Percentiles rank a stretch among this genome's conserved stretches.
phyloP scores from a whole-genome alignment of 2,113 vertebrate species.

The Oxyura jamaicensis region DNA sequence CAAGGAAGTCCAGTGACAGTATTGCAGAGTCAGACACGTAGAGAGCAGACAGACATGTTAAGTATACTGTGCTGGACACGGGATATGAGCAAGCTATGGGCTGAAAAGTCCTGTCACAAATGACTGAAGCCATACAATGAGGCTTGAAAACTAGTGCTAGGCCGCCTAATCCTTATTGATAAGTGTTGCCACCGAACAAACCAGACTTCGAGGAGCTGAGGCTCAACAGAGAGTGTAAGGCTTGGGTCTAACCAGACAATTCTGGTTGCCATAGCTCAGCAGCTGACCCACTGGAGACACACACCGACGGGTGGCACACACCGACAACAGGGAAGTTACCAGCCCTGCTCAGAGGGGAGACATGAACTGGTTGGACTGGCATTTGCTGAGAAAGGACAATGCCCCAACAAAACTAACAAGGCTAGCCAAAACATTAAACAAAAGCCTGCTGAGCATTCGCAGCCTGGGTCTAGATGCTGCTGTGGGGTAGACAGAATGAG shows the following conservation, averaged over 20 bases:
- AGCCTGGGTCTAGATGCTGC: rapidly evolving
- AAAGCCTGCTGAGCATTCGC: not conserved
- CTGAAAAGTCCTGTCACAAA: not conserved
- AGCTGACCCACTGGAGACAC: not conserved
- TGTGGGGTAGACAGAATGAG: not conserved
- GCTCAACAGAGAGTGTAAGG: not conserved
- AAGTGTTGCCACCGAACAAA: not conserved
- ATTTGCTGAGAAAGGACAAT: not conserved
- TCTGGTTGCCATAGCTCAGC: not conserved
- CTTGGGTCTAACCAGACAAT: not conserved
- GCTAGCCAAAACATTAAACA: not conserved
- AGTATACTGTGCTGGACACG: not conserved
- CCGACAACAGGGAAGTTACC: rapidly evolving
- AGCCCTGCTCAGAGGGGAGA: too few relatives aligned
- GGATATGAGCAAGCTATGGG: not conserved
- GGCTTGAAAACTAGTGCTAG: not conserved
- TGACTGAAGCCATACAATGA: not conserved
- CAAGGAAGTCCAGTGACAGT: not conserved
- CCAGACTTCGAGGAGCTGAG: not conserved
- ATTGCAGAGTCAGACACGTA: not conserved
- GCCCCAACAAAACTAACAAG: not conserved
- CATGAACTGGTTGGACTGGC: not conserved
- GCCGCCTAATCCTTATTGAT: not conserved
- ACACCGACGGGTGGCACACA: not conserved
- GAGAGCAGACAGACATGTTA: not conserved